These are phyloP conservation scores for Cynaeus angustus DNA, from an alignment of 2,888 invertebrate species.

Conservation along the genomic window DNA sequence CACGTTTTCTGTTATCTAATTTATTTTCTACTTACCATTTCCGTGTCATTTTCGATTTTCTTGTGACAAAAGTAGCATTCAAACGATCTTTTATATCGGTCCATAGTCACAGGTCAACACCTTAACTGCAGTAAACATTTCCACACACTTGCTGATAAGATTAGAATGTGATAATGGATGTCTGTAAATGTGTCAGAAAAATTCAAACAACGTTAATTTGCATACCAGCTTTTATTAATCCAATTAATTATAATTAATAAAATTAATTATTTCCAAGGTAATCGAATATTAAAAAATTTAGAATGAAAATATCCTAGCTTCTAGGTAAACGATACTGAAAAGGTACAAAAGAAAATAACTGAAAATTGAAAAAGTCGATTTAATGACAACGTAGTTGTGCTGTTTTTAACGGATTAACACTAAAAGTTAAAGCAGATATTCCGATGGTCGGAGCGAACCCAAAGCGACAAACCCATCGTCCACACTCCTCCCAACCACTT, in stretches of 20 bases:
- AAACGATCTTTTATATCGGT: conserved; percentile 58
- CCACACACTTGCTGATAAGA: conserved; percentile 26
- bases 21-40: conserved; percentile 73
- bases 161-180: conserved; percentile 35
- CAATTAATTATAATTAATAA: conserved; percentile 41
- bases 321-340: conserved; percentile 45
- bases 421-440: conserved; percentile 33
- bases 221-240: conserved; percentile 47
- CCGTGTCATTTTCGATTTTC: conserved; percentile 77
- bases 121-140: conserved; percentile 20
- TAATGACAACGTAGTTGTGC: conserved; percentile 31
- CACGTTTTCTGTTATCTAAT: neutral
- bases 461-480: conserved; percentile 18
- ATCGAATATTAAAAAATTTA: conserved; percentile 42
- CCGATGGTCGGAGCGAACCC: conserved; percentile 10
- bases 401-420: conserved; percentile 23
- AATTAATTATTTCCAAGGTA: conserved; percentile 9
- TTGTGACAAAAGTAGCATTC: conserved; percentile 82
- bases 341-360: conserved; percentile 41
- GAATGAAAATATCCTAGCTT: conserved; percentile 14
- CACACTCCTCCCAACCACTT: neutral
- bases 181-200: conserved; percentile 13
- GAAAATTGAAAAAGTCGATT: conserved; percentile 42
- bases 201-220: conserved; percentile 32
- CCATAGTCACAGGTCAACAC: conserved; percentile 40